Evolutionary conservation across 2,797 vertebrate genomes (phyloP), one percentile per base, ranked within the genome.

Genomic region (Myiothlypis coronata): DNA sequence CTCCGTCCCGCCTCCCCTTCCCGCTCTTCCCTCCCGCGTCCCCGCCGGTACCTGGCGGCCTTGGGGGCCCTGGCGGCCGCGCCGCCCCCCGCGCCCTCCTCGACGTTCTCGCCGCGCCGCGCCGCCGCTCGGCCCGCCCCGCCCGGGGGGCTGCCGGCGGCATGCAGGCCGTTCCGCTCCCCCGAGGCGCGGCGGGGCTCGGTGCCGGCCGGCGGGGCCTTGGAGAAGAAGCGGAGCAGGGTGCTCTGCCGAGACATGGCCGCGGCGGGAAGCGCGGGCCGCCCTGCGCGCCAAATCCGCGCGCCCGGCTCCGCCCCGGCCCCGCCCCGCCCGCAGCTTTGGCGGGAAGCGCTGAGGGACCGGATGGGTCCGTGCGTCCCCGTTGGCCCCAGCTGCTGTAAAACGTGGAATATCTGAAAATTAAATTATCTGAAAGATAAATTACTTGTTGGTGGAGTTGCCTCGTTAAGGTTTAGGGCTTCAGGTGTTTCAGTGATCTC

Each of bases 201-300:
- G 28, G 11, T 1, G 9, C 3, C 59, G 32, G 50, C 39, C 39
- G 24, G 53, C 4, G 4, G 37, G 32, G 90, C 80, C 83, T 78
- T 93, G 41, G 83, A 39, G 80, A 94, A 93, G 61, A 94, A 94
- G 43, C 56, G 52, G 24, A 91, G 84, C 67, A 94, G 23, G 11
- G 87, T 93, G 46, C 93, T 93, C 70, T 95, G 93, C 2, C 91
- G 91, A 23, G 94, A 95, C 94, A 95, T 93, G 76, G 91, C 83
- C 37, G 21, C 60, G 30, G 83, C 75, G 70, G 50, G 63, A 87
- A 84, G 1, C 57, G 37, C 47, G 5, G 1, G 12, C 43, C 37
- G 9, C 34, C 7, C 43, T 5, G 68, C 91, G 86, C 86, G 86
- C 87, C 78, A 79, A 91, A 28, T 27, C 35, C 21, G 59, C 11